Percentiles rank a stretch among this genome's conserved stretches.
Evolutionary conservation across 2,797 vertebrate genomes (phyloP).

Genomic region (Pagetopsis macropterus): DNA sequence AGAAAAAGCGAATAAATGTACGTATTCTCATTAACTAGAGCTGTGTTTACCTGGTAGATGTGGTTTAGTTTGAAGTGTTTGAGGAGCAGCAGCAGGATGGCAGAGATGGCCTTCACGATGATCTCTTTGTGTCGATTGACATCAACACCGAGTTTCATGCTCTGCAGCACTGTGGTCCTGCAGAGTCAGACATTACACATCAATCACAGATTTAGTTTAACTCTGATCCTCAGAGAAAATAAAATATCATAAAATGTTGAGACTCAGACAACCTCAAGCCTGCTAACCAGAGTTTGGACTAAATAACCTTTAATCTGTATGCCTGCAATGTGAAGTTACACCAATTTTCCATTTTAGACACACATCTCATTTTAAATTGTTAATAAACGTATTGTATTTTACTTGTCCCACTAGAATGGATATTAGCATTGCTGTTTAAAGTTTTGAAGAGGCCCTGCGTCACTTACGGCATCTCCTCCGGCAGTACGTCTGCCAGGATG

Average conservation of each 20-base stretch:
- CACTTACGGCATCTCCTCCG: constrained; percentile 99
- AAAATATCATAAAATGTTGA: too few relatives aligned
- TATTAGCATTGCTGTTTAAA: not conserved
- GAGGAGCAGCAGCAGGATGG: constrained; percentile 93
- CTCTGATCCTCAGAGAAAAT: not conserved
- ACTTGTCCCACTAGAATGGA: not conserved
- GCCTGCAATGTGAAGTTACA: not conserved
- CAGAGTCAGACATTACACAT: constrained; percentile 11
- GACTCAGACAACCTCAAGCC: too few relatives aligned
- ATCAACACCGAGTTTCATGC: constrained; percentile 99
- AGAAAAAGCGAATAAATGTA: too few relatives aligned
- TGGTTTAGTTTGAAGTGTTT: constrained; percentile 99
- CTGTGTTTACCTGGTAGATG: constrained; percentile 90
- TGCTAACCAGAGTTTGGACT: not conserved
- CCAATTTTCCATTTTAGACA: not conserved
- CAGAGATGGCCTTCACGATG: constrained; percentile 98
- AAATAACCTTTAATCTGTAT: not conserved
- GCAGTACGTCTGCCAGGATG: constrained; percentile 95
- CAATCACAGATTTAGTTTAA: not conserved
- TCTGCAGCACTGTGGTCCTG: constrained; percentile 96
- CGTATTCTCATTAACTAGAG: not conserved
- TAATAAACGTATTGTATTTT: not conserved
- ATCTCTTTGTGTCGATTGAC: constrained; percentile 99
- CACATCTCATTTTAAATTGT: not conserved
- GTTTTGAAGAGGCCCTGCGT: not conserved